Evolutionary conservation across 2,113 vertebrate species (phyloP).

Genomic region (Phalacrocorax brasilianus): DNA sequence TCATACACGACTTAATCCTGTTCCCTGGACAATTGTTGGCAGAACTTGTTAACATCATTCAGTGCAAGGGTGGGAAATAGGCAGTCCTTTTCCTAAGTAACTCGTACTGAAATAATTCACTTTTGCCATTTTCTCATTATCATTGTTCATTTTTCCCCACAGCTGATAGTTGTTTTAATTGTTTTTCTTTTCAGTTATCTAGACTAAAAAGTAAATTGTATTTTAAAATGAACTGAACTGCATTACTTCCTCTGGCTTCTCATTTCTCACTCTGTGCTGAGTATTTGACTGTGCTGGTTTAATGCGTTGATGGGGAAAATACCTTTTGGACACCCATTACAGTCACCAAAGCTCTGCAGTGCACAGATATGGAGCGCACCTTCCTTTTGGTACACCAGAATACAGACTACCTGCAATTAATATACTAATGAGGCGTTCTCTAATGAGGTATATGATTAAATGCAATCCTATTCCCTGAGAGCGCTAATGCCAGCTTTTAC

Average conservation of each 20-base stretch:
- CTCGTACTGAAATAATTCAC: not conserved
- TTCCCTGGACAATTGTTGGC: not conserved
- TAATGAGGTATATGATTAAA: constrained; percentile 10
- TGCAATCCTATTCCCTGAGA: not conserved
- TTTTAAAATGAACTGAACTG: not conserved
- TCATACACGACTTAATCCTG: not conserved
- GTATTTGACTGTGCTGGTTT: not conserved
- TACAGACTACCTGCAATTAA: constrained; percentile 4
- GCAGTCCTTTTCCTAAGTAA: not conserved
- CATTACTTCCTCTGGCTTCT: not conserved
- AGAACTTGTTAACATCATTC: not conserved
- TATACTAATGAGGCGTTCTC: not conserved
- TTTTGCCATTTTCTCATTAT: not conserved
- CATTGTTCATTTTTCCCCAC: not conserved
- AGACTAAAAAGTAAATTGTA: not conserved
- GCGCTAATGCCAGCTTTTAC: not conserved
- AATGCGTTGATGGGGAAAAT: not conserved
- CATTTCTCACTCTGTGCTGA: not conserved
- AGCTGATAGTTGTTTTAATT: not conserved
- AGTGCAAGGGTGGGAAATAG: not conserved
- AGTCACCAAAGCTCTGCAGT: not conserved
- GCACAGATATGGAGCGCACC: not conserved
- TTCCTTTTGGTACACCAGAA: not conserved
- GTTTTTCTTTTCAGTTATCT: not conserved
- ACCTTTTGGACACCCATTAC: not conserved